Evolutionary conservation across 2,797 vertebrate species (phyloP).

Genomic region (Momotus momota): DNA sequence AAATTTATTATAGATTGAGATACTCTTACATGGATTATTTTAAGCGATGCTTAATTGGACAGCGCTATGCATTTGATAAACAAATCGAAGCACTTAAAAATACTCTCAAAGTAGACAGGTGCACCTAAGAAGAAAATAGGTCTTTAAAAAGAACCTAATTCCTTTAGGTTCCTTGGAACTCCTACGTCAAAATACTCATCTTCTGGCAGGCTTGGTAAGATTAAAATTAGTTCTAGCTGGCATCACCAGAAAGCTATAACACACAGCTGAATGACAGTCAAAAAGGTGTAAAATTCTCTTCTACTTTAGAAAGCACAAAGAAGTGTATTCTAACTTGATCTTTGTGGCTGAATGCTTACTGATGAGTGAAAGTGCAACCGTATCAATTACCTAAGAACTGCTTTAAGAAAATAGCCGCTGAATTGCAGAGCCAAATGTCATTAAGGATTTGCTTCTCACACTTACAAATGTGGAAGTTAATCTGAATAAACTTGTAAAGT

Average conservation of each 20-base stretch:
- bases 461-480: neutral
- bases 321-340: neutral
- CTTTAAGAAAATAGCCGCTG: neutral
- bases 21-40: neutral
- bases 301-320: constrained; percentile 31
- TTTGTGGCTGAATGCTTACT: constrained; percentile 26
- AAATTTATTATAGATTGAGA: neutral
- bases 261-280: constrained; percentile 42
- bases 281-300: constrained; percentile 61
- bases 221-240: constrained; percentile 64
- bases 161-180: constrained; percentile 1
- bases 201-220: constrained; percentile 19
- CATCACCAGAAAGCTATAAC: constrained; percentile 43
- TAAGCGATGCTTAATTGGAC: neutral
- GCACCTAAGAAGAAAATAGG: neutral
- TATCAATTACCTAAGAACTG: neutral
- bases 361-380: constrained; percentile 23
- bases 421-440: neutral
- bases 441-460: neutral
- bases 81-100: neutral
- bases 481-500: neutral
- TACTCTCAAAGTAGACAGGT: neutral
- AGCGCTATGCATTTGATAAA: neutral
- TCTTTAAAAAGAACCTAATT: constrained; percentile 28
- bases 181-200: constrained; percentile 30